Conservation (phyloP, 2,888 invertebrate species). For the Agriopis leucophaearia region DNA sequence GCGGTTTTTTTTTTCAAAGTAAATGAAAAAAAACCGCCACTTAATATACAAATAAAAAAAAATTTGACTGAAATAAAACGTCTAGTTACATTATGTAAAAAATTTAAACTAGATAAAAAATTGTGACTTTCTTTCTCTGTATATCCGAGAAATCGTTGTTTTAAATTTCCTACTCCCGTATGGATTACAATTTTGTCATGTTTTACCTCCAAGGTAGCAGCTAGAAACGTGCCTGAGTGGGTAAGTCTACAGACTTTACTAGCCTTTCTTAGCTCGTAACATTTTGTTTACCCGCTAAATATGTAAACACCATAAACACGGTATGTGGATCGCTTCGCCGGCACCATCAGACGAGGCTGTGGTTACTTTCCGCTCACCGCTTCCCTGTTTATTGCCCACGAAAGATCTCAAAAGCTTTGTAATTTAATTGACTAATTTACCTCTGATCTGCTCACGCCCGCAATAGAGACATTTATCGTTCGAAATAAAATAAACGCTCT, state of each 20-base stretch:
- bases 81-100: too few species aligned
- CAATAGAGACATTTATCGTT: constrained; percentile 42
- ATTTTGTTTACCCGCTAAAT: constrained; percentile 33
- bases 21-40: too few species aligned
- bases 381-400: constrained; percentile 39
- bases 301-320: constrained; percentile 43
- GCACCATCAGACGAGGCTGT: constrained; percentile 35
- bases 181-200: constrained; percentile 3
- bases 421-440: constrained; percentile 40
- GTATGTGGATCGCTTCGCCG: constrained; percentile 38
- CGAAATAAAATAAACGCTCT: constrained; percentile 43
- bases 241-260: constrained; percentile 18
- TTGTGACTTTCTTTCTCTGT: too few species aligned
- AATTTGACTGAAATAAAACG: too few species aligned
- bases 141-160: not conserved
- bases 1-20: too few species aligned
- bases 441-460: constrained; percentile 39
- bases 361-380: constrained; percentile 37
- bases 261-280: constrained; percentile 38
- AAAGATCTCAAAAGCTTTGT: constrained; percentile 39
- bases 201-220: constrained; percentile 4
- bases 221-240: constrained; percentile 15
- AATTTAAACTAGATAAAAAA: too few species aligned
- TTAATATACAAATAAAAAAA: too few species aligned
- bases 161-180: not conserved